A percentile compares a stretch with the other conserved stretches of the same genome.
Evolutionary conservation across 1,140 invertebrate species (phyloP).

Genomic region (Nymphalis io): DNA sequence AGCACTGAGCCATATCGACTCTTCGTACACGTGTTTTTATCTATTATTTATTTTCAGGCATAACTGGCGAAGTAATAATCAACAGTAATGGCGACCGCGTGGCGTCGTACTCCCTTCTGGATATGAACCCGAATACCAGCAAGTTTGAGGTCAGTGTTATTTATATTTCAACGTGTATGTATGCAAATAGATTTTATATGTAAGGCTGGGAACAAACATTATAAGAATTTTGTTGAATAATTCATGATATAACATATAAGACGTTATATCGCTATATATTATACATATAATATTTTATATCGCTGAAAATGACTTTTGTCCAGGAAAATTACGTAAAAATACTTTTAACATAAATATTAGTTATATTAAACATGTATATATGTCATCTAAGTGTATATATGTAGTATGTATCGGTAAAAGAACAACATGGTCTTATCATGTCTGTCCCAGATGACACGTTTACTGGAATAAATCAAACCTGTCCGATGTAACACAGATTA

Average conservation of each 20-base stretch:
- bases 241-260: background rate
- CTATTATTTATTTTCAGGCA: slow-evolving; percentile 82
- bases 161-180: slow-evolving; percentile 10
- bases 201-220: background rate
- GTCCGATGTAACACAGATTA: too few species aligned
- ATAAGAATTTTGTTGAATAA: background rate
- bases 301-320: too few species aligned
- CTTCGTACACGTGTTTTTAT: background rate
- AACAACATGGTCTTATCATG: too few species aligned
- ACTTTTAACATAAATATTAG: too few species aligned
- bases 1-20: background rate
- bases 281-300: too few species aligned
- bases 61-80: slow-evolving; percentile 95
- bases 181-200: background rate
- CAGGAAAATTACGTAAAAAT: too few species aligned
- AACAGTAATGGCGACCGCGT: slow-evolving; percentile 94
- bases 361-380: too few species aligned
- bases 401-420: too few species aligned
- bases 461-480: too few species aligned
- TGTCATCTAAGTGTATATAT: too few species aligned
- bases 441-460: too few species aligned
- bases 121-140: slow-evolving; percentile 91
- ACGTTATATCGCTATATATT: too few species aligned
- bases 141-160: slow-evolving; percentile 87
- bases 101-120: slow-evolving; percentile 94